Conservation (phyloP, 2,888 invertebrate genomes). For the Andrena dorsata region DNA sequence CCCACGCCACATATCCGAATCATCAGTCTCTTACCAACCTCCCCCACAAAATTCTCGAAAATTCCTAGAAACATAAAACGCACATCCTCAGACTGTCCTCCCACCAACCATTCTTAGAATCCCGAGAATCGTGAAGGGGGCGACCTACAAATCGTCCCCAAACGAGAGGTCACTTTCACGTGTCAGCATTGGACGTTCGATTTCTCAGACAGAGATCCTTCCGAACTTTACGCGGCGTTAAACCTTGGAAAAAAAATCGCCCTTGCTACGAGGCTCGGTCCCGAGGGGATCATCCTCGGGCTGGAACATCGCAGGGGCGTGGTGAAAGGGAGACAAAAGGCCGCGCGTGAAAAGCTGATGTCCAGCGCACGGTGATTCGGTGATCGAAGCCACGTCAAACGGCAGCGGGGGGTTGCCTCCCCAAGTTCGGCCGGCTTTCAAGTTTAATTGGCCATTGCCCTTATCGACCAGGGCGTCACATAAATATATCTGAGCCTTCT, state of each 20-base stretch:
- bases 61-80: too few species aligned
- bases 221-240: slow-evolving; percentile 16
- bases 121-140: background rate
- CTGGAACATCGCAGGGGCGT: slow-evolving; percentile 49
- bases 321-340: slow-evolving; percentile 54
- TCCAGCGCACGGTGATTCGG: slow-evolving; percentile 32
- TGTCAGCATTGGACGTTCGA: background rate
- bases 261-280: slow-evolving; percentile 3
- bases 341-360: slow-evolving; percentile 48
- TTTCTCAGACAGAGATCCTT: background rate
- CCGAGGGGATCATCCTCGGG: slow-evolving; percentile 15
- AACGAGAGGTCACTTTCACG: background rate
- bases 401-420: slow-evolving; percentile 71
- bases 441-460: slow-evolving; percentile 75
- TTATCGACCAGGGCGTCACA: slow-evolving; percentile 76
- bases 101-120: too few species aligned
- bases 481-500: slow-evolving; percentile 72
- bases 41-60: too few species aligned
- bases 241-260: background rate
- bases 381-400: slow-evolving; percentile 60
- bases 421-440: slow-evolving; percentile 69
- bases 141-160: background rate
- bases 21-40: too few species aligned
- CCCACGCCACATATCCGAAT: too few species aligned
- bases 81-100: too few species aligned